Base-by-base conservation (phyloP, 1,140 invertebrate species). In the Carposina sasakii region DNA sequence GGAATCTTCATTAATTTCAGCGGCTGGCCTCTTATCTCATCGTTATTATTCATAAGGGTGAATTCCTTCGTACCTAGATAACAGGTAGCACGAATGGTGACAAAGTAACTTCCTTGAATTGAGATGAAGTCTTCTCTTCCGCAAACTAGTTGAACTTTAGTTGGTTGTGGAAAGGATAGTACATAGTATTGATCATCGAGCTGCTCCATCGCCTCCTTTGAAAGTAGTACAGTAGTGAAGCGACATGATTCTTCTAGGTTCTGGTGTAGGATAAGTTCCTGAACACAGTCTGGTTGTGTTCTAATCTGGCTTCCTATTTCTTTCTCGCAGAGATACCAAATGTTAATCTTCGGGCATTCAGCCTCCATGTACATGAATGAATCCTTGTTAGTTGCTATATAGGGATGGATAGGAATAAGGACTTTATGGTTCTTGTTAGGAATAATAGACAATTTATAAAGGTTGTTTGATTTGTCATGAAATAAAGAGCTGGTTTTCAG, bases 391-490 rank as follows among this genome's bases (percentile, higher is more conserved):
- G 46, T 67, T 62, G 59, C 63, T 48, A 64, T 23, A 36, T 48
- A 68, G 21, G 60, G 63, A 60, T 12, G 45, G 33, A 60, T 34
- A 22, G 67, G 61, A 16, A 70, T 63, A 24, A 70, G 36, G 31
- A 37, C 44, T 41, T 54, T 47, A n/a, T 46, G 21, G 9, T 53
- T 22, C 30, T 48, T 59, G 41, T 66, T 66, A 6, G 63, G 57
- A n/a, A 37, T 20, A 19, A 37, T 37, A 5, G 34, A 37, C 3
- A 37, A n/a, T 20, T 20, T 37, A 37, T 19, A 37, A 19, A 37
- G 13, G 13, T 19, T 37, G 20, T n/a, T n/a, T n/a, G n/a, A n/a
- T n/a, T n/a, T n/a, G n/a, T n/a, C n/a, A n/a, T n/a, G n/a, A n/a
- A n/a, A n/a, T n/a, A n/a, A n/a, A n/a, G n/a, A n/a, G n/a, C n/a